Evolutionary conservation across 2,888 invertebrate species (phyloP).

Genomic region (Cataglyphis rosenhaueri): DNA sequence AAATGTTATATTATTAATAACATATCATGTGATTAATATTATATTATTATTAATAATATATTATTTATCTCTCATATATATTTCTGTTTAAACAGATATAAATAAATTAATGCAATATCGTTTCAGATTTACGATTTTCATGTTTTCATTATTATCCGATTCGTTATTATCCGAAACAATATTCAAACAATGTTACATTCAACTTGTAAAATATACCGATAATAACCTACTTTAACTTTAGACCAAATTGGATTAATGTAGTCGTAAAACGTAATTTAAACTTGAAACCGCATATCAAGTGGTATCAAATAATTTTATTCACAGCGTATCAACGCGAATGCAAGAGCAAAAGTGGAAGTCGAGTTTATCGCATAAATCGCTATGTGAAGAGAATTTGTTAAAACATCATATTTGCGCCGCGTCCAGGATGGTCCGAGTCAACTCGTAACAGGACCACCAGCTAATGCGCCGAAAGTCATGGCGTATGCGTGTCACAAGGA

Average conservation of each 20-base stretch:
- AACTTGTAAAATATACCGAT: slow-evolving; percentile 16
- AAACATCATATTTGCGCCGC: neutral
- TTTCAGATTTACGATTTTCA: neutral
- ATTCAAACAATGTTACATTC: neutral
- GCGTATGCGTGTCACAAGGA: slow-evolving; percentile 22
- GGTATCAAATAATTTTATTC: slow-evolving; percentile 18
- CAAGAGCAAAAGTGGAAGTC: slow-evolving; percentile 4
- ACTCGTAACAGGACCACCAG: slow-evolving; percentile 14
- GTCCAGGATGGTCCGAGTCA: slow-evolving; percentile 8
- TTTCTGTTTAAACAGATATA: neutral
- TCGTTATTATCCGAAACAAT: neutral
- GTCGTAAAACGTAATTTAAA: neutral
- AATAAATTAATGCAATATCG: neutral
- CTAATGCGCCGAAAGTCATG: slow-evolving; percentile 39
- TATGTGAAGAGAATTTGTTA: neutral
- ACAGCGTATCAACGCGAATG: neutral
- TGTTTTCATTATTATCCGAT: neutral
- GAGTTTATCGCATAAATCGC: neutral
- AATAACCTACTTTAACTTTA: neutral
- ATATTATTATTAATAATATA: neutral
- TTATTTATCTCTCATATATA: neutral
- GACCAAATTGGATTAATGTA: neutral
- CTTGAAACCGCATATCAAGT: neutral
- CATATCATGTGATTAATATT: neutral
- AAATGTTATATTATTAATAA: neutral